Conservation (phyloP, 92 coral and sea anemone species). For the Chrysogorgia sp. region DNA sequence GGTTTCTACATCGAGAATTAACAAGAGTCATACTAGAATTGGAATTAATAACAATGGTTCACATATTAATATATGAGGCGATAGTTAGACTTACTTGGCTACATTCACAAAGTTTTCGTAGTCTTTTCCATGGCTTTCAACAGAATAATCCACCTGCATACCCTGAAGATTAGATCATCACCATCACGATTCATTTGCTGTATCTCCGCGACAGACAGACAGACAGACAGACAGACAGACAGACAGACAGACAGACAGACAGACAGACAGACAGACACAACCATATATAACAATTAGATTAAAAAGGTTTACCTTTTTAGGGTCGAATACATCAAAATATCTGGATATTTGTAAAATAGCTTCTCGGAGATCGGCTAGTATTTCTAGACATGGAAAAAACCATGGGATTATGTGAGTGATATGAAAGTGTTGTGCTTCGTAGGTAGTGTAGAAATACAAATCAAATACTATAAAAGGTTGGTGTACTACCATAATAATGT, state of each 20-base stretch:
- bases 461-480: too few relatives aligned
- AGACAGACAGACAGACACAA: too few relatives aligned
- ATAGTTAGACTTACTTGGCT: constrained; percentile 67
- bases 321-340: constrained; percentile 95
- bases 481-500: too few relatives aligned
- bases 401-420: too few relatives aligned
- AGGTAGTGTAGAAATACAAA: too few relatives aligned
- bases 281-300: neutral
- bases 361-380: constrained; percentile 93
- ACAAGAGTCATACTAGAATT: neutral
- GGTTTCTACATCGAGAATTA: constrained; percentile 64
- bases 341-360: constrained; percentile 91
- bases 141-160: constrained; percentile 89
- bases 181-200: neutral
- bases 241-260: too few relatives aligned
- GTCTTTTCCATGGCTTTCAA: constrained; percentile 91
- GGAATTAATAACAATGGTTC: neutral
- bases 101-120: constrained; percentile 92
- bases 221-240: too few relatives aligned
- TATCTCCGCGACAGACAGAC: too few relatives aligned
- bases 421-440: too few relatives aligned
- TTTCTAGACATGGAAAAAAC: constrained; percentile 57
- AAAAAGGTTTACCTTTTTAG: constrained; percentile 70
- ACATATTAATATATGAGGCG: neutral
- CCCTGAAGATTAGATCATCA: constrained; percentile 62